Conservation (phyloP, 2,113 vertebrate genomes). For the Hirundichthys speculiger region DNA sequence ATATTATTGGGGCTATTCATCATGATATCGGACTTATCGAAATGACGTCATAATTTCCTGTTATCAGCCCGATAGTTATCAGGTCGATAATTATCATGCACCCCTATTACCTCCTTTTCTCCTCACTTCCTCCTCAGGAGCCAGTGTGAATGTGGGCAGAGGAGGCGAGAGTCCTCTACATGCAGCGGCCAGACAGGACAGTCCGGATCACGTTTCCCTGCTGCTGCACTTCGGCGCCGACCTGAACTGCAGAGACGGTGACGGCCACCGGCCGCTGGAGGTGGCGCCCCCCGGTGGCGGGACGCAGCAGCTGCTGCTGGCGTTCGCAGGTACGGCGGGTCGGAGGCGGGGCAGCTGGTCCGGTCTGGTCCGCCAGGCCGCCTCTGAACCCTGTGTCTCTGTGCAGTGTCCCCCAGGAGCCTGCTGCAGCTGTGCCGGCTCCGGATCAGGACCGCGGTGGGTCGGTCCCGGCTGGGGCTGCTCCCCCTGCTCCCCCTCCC, state of each 20-base stretch:
- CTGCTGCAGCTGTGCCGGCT: constrained; percentile 66
- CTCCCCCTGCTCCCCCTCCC: constrained; percentile 63
- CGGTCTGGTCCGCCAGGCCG: neutral
- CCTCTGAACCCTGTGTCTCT: constrained; percentile 12
- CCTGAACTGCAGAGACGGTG: constrained; percentile 47
- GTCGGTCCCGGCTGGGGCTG: constrained; percentile 52
- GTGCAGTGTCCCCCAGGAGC: constrained; percentile 52
- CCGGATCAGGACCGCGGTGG: constrained; percentile 60
- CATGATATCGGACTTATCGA: no score
- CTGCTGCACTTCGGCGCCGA: constrained; percentile 66
- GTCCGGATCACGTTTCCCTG: constrained; percentile 51
- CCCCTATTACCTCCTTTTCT: neutral
- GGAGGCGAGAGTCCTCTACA: constrained; percentile 63
- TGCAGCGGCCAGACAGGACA: constrained; percentile 54
- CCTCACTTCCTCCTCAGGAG: constrained; percentile 42
- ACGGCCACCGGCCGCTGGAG: constrained; percentile 56
- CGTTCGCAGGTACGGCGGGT: constrained; percentile 51
- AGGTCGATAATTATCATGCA: no score
- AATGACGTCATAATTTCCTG: no score
- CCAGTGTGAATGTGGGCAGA: constrained; percentile 52
- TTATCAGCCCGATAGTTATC: no score
- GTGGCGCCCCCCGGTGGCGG: constrained; percentile 52
- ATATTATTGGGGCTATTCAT: no score
- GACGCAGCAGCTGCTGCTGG: constrained; percentile 46
- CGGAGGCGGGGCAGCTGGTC: neutral